These are phyloP conservation scores for Oligia latruncula DNA, from an alignment of 2,888 invertebrate species.

Conservation along the genomic window DNA sequence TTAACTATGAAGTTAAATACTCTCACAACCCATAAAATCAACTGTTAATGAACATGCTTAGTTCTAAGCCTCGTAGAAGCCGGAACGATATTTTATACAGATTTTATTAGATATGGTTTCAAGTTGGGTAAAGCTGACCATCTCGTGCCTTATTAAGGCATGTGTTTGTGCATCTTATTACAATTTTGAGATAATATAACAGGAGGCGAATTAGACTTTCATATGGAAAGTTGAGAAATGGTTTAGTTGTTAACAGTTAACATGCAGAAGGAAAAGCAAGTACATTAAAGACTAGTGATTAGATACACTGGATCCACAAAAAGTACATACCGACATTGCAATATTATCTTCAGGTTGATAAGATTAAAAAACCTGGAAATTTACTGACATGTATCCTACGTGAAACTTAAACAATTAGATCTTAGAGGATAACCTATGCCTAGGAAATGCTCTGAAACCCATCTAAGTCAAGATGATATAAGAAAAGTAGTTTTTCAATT, in stretches of 20 bases:
- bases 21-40: constrained; percentile 49
- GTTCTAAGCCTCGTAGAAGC: constrained; percentile 23
- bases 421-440: too few species aligned
- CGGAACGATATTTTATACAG: constrained; percentile 1
- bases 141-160: constrained; percentile 6
- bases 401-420: not conserved
- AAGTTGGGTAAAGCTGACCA: constrained; percentile 24
- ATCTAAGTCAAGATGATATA: not conserved
- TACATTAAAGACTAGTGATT: not conserved
- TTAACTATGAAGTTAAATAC: constrained; percentile 55
- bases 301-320: not conserved
- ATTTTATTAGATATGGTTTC: constrained; percentile 32
- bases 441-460: not conserved
- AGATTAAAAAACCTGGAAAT: not conserved
- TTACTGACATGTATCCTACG: not conserved
- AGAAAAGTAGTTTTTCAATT: not conserved
- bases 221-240: constrained; percentile 33
- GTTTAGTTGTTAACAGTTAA: constrained; percentile 10
- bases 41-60: constrained; percentile 40
- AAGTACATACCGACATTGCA: not conserved
- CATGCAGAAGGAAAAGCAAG: not conserved
- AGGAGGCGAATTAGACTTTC: constrained; percentile 35
- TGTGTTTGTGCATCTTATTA: constrained; percentile 36
- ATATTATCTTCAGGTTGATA: not conserved
- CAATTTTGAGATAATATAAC: constrained; percentile 41